A percentile compares a stretch with the other conserved stretches of the same genome.
Evolutionary conservation across 1,140 invertebrate species (phyloP).

Genomic region (Anastrepha obliqua): DNA sequence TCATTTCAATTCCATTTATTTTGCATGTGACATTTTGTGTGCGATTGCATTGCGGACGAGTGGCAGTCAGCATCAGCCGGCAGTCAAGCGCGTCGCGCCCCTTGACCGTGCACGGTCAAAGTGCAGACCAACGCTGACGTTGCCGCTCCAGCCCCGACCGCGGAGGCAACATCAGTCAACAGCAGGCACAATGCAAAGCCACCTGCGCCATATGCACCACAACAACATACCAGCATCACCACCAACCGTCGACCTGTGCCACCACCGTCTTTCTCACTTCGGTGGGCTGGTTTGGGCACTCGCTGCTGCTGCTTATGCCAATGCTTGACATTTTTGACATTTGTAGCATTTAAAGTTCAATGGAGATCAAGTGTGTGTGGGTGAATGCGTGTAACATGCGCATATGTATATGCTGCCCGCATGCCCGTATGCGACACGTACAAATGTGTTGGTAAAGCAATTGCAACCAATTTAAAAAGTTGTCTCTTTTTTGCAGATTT

Average conservation of each 20-base stretch:
- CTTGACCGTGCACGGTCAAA: slow-evolving; percentile 35
- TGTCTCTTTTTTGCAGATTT: slow-evolving; percentile 34
- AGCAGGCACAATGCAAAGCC: neutral
- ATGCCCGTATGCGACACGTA: slow-evolving; percentile 11
- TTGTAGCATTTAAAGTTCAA: slow-evolving; percentile 69
- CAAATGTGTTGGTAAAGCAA: slow-evolving; percentile 47
- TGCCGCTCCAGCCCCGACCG: neutral
- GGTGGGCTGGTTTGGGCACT: neutral
- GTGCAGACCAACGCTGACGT: slow-evolving; percentile 9
- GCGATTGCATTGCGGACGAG: slow-evolving; percentile 51
- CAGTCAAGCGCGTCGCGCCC: slow-evolving; percentile 39
- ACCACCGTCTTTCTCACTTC: neutral
- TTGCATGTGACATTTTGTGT: slow-evolving; percentile 68
- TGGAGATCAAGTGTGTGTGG: slow-evolving; percentile 58
- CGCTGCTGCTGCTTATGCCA: slow-evolving; percentile 56
- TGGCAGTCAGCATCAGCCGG: slow-evolving; percentile 16
- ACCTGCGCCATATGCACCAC: slow-evolving; percentile 20
- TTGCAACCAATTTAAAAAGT: slow-evolving; percentile 51
- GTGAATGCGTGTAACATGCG: neutral
- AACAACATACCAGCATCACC: neutral
- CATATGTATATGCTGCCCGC: neutral
- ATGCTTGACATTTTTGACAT: slow-evolving; percentile 69
- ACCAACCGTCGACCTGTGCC: neutral
- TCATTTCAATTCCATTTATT: slow-evolving; percentile 69
- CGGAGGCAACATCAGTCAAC: neutral